phyloP scores from a whole-genome alignment of 2,888 invertebrate species.

The Craniophora ligustri region DNA sequence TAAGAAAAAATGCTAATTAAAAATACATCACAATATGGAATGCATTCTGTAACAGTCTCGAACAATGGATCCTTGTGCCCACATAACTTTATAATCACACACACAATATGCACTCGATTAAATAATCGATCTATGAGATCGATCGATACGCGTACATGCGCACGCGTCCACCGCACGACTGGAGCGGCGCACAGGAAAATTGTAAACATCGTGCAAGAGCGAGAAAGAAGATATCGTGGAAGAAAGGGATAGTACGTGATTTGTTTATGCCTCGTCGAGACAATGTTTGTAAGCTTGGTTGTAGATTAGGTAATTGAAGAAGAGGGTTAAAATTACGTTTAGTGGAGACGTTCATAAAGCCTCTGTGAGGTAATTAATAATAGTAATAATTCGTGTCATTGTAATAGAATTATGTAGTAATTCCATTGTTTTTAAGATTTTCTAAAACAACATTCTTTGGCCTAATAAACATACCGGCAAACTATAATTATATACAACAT shows the following conservation, averaged over 20 bases:
- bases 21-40: slow-evolving; percentile 52
- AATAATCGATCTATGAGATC: slow-evolving; percentile 53
- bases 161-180: slow-evolving; percentile 69
- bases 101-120: slow-evolving; percentile 43
- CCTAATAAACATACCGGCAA: slow-evolving; percentile 3
- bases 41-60: slow-evolving; percentile 46
- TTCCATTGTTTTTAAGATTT: too few relatives aligned
- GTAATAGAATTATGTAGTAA: too few relatives aligned
- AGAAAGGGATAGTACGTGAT: slow-evolving; percentile 63
- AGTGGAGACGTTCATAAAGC: background rate
- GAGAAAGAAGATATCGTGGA: slow-evolving; percentile 57
- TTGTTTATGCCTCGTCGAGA: slow-evolving; percentile 61
- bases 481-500: too few relatives aligned
- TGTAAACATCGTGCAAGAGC: slow-evolving; percentile 73
- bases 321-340: slow-evolving; percentile 8
- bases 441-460: too few relatives aligned
- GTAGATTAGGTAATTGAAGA: slow-evolving; percentile 53
- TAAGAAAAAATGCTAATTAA: slow-evolving; percentile 50
- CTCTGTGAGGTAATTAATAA: slow-evolving; percentile 35
- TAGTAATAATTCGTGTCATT: too few relatives aligned
- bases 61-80: slow-evolving; percentile 55
- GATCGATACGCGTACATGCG: slow-evolving; percentile 65
- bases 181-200: slow-evolving; percentile 66
- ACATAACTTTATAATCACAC: slow-evolving; percentile 29
- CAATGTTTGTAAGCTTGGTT: slow-evolving; percentile 59